Evolutionary conservation across 2,888 invertebrate species (phyloP).

Genomic region (Zootermopsis nevadensis): DNA sequence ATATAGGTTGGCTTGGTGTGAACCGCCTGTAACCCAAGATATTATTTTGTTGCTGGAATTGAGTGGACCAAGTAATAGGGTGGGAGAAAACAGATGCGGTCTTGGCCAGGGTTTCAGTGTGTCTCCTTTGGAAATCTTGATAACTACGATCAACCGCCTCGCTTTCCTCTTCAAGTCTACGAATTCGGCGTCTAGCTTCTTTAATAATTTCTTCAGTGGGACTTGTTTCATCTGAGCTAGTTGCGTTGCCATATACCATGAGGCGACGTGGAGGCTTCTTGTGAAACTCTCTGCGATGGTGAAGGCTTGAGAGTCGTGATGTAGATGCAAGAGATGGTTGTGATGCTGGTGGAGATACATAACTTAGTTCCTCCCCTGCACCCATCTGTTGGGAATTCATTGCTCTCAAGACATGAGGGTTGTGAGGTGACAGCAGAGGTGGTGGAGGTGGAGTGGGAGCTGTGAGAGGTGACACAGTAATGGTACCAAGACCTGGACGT

Average conservation of each 20-base stretch:
- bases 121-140: constrained; percentile 59
- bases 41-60: not conserved
- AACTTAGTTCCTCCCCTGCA: constrained; percentile 40
- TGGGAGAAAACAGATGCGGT: not conserved
- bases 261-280: constrained; percentile 47
- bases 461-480: constrained; percentile 2
- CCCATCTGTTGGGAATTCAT: constrained; percentile 22
- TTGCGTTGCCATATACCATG: constrained; percentile 25
- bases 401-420: not conserved
- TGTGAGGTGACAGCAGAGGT: constrained; percentile 26
- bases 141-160: constrained; percentile 70
- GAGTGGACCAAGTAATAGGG: not conserved
- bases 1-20: not conserved
- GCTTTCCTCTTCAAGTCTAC: constrained; percentile 71
- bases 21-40: not conserved
- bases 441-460: constrained; percentile 37
- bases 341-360: not conserved
- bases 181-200: constrained; percentile 67
- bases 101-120: constrained; percentile 17
- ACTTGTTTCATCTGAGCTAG: constrained; percentile 50
- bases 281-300: constrained; percentile 26
- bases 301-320: not conserved
- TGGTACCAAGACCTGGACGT: not conserved
- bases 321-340: not conserved
- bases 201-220: constrained; percentile 66